These are phyloP conservation scores for Rhamnusium bicolor DNA, from an alignment of 2,888 invertebrate genomes.

Conservation along the genomic window DNA sequence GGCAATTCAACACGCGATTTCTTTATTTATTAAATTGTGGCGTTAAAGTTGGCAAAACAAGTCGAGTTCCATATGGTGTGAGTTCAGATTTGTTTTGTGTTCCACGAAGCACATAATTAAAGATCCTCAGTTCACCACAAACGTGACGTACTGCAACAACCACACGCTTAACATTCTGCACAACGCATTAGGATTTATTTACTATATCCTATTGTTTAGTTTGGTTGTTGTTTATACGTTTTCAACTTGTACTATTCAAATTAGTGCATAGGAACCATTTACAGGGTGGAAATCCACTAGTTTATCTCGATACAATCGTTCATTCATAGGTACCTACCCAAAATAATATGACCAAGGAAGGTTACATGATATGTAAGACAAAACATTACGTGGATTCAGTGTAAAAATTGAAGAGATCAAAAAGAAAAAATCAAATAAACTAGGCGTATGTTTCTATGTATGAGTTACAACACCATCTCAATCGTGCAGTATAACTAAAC, in stretches of 20 bases:
- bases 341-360: background rate
- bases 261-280: conserved; percentile 6
- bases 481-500: too few species aligned
- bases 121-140: background rate
- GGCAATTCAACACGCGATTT: too few species aligned
- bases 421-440: too few species aligned
- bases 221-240: conserved; percentile 17
- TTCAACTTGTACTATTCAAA: conserved; percentile 20
- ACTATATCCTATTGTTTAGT: conserved; percentile 15
- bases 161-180: conserved; percentile 9
- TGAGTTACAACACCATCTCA: too few species aligned
- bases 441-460: too few species aligned
- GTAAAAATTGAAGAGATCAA: too few species aligned
- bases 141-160: background rate
- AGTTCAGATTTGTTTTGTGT: background rate
- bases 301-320: background rate
- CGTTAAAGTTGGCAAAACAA: background rate
- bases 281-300: background rate
- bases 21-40: background rate
- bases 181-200: conserved; percentile 15
- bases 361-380: too few species aligned
- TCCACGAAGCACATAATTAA: background rate
- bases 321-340: too few species aligned
- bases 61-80: background rate
- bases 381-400: too few species aligned